Evolutionary conservation across 2,113 vertebrate species (phyloP).

Genomic region (Malaclemys terrapin): DNA sequence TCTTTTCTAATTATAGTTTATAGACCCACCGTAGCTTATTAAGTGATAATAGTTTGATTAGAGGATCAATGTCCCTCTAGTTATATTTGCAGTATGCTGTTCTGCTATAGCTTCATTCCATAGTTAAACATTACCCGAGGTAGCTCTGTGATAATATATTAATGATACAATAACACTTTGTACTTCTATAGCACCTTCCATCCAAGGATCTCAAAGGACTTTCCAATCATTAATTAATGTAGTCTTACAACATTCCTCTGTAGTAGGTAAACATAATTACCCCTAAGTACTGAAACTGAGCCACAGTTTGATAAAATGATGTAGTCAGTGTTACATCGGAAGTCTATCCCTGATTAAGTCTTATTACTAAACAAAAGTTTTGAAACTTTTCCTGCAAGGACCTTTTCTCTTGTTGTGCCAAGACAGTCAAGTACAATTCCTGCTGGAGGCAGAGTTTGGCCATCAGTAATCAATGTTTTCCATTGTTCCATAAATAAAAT

Average conservation of each 20-base stretch:
- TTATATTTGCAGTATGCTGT: neutral
- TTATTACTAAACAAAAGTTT: neutral
- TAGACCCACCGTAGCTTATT: neutral
- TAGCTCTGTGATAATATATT: slow-evolving; percentile 34
- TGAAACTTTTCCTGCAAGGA: neutral
- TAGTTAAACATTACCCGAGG: slow-evolving; percentile 42
- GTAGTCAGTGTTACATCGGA: neutral
- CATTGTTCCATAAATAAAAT: slow-evolving; percentile 5
- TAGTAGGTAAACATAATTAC: neutral
- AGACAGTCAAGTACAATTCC: neutral
- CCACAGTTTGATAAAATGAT: neutral
- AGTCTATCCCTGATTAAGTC: neutral
- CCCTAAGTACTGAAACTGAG: slow-evolving; percentile 13
- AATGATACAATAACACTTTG: neutral
- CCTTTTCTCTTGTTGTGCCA: neutral
- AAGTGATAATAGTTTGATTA: slow-evolving; percentile 19
- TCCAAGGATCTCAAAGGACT: slow-evolving; percentile 40
- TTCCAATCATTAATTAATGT: slow-evolving; percentile 29
- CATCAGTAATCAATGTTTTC: neutral
- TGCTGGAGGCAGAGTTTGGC: neutral
- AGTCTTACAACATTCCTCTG: neutral
- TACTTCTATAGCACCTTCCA: neutral
- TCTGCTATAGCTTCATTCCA: neutral
- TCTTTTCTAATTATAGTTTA: slow-evolving; percentile 1
- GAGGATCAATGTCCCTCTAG: neutral